phyloP scores from a whole-genome alignment of 2,113 vertebrate species.

The Otis tarda region DNA sequence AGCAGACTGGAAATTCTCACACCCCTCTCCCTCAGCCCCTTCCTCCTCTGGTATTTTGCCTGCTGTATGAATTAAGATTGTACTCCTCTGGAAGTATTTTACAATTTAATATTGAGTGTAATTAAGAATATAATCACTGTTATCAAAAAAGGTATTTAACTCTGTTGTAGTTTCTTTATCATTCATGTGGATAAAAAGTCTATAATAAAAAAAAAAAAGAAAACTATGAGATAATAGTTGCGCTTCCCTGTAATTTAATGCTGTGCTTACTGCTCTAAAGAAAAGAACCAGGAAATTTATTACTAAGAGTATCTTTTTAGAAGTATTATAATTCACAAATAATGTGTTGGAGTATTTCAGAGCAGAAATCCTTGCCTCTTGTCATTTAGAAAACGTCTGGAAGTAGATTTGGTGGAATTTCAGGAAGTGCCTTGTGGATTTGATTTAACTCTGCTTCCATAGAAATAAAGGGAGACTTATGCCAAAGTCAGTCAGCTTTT shows the following conservation, averaged over 20 bases:
- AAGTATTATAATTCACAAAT: slow-evolving; percentile 33
- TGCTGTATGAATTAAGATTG: slow-evolving; percentile 85
- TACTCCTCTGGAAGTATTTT: slow-evolving; percentile 85
- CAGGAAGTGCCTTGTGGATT: not conserved
- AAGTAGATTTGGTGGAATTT: not conserved
- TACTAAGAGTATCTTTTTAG: not conserved
- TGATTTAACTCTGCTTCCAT: not conserved
- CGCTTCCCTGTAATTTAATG: slow-evolving; percentile 72
- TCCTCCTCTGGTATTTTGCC: slow-evolving; percentile 77
- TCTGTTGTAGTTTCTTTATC: slow-evolving; percentile 98
- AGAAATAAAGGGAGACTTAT: not conserved
- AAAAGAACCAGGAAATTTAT: not conserved
- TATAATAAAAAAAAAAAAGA: slow-evolving; percentile 81
- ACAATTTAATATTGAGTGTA: slow-evolving; percentile 88
- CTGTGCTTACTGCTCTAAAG: slow-evolving; percentile 1
- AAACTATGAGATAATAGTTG: slow-evolving; percentile 71
- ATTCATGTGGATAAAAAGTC: slow-evolving; percentile 98
- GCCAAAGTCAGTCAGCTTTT: not conserved
- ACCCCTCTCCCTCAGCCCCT: not conserved
- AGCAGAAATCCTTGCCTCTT: slow-evolving; percentile 15
- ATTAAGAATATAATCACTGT: slow-evolving; percentile 91
- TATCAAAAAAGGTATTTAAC: slow-evolving; percentile 96
- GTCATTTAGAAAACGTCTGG: not conserved
- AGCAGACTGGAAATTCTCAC: slow-evolving; percentile 63
- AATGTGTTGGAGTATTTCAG: slow-evolving; percentile 10